These are phyloP conservation scores for Elymnias hypermnestra DNA, from an alignment of 1,140 invertebrate species.

Conservation along the genomic window DNA sequence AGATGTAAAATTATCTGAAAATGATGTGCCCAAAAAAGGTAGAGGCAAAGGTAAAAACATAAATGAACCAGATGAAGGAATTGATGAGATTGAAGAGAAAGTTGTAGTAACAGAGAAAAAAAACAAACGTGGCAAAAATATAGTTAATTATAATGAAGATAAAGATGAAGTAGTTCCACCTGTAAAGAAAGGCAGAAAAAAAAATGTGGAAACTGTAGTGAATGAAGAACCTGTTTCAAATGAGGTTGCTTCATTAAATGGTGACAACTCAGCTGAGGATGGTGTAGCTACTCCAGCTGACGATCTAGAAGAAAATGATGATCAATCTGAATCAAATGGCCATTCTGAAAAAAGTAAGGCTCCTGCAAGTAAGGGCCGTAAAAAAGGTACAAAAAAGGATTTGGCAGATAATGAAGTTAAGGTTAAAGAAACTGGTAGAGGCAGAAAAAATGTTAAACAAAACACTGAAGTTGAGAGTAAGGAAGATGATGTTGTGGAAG, in stretches of 20 bases:
- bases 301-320: conserved; percentile 42
- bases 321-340: conserved; percentile 42
- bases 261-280: conserved; percentile 42
- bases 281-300: conserved; percentile 27
- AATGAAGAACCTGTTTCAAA: conserved; percentile 23
- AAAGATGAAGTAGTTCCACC: conserved; percentile 35
- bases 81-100: conserved; percentile 40
- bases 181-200: conserved; percentile 52
- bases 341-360: conserved; percentile 34
- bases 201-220: conserved; percentile 29
- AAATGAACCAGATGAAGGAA: conserved; percentile 33
- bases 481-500: conserved; percentile 34
- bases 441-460: conserved; percentile 43
- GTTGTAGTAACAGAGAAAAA: conserved; percentile 45
- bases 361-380: conserved; percentile 39
- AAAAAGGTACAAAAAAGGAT: conserved; percentile 52
- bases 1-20: conserved; percentile 50
- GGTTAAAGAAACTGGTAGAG: conserved; percentile 31
- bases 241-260: conserved; percentile 21
- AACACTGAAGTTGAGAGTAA: conserved; percentile 25
- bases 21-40: conserved; percentile 54
- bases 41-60: conserved; percentile 52
- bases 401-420: conserved; percentile 27
- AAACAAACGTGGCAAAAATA: conserved; percentile 50
- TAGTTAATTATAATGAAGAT: conserved; percentile 35